A percentile compares a stretch with the other conserved stretches of the same genome.
Conservation (phyloP, 2,113 vertebrate genomes). For the Falco punctatus region DNA sequence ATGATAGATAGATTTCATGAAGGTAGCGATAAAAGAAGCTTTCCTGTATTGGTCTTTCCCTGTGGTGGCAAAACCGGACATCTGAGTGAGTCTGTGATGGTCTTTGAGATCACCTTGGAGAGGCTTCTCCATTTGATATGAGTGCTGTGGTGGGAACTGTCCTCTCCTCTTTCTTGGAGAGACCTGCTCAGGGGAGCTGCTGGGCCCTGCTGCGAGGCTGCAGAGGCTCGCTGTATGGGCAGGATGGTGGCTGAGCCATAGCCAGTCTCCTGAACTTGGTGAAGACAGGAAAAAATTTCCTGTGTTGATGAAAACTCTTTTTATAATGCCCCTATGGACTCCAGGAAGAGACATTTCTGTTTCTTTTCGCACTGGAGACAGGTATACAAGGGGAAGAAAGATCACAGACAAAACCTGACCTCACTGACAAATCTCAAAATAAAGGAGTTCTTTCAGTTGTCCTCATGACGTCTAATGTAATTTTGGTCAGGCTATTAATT, state of each 20-base stretch:
- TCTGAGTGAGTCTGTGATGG: background rate
- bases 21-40: background rate
- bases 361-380: background rate
- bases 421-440: background rate
- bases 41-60: background rate
- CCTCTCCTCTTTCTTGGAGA: accelerated
- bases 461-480: background rate
- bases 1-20: background rate
- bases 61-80: background rate
- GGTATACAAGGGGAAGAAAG: background rate
- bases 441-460: background rate
- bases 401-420: background rate
- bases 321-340: background rate
- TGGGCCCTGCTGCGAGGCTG: accelerated
- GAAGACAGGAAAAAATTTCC: background rate
- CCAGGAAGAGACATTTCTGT: background rate
- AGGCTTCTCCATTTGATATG: background rate
- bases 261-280: background rate
- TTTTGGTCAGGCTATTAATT: background rate
- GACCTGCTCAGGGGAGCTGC: background rate
- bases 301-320: background rate
- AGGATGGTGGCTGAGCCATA: background rate
- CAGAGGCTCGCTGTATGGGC: accelerated
- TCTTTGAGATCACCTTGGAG: background rate
- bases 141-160: background rate